phyloP scores from a whole-genome alignment of 2,888 invertebrate species.

The Cryptocephalus primarius region DNA sequence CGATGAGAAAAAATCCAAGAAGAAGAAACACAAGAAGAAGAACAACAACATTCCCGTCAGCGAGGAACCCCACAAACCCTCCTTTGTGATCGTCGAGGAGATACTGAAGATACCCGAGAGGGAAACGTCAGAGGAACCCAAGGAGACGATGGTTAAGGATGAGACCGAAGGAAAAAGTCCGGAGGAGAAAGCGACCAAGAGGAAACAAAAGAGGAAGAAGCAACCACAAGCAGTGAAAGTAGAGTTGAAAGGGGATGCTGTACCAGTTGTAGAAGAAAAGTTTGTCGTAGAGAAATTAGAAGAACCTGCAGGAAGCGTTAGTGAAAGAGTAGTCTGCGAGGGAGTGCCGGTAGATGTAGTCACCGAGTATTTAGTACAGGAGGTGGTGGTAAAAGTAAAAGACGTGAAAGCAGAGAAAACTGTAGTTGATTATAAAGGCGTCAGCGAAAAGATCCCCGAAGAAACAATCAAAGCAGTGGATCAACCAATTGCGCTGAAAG shows the following conservation, averaged over 20 bases:
- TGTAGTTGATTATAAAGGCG: background rate
- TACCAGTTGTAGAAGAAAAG: background rate
- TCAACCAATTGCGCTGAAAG: background rate
- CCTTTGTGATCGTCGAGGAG: constrained; percentile 13
- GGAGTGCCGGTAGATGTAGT: too few species aligned
- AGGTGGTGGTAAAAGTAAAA: too few species aligned
- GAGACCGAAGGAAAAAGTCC: constrained; percentile 1
- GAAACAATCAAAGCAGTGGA: background rate
- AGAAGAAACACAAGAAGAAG: constrained; percentile 7
- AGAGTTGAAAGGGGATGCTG: background rate
- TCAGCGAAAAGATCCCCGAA: background rate
- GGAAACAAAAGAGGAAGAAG: constrained; percentile 1
- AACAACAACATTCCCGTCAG: constrained; percentile 7
- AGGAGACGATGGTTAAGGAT: background rate
- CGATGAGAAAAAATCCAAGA: constrained; percentile 3
- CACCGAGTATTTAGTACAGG: too few species aligned
- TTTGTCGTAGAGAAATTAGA: constrained; percentile 14
- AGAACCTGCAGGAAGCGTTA: too few species aligned
- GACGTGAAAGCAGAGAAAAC: too few species aligned
- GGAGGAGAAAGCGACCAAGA: constrained; percentile 1
- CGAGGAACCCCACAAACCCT: constrained; percentile 10
- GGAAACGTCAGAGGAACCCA: background rate
- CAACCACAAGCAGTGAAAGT: background rate
- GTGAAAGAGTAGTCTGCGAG: too few species aligned
- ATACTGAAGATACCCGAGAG: constrained; percentile 10